Percentiles rank a stretch among this genome's conserved stretches.
Evolutionary conservation across 2,888 invertebrate species (phyloP).

Genomic region (Eulithis testata): DNA sequence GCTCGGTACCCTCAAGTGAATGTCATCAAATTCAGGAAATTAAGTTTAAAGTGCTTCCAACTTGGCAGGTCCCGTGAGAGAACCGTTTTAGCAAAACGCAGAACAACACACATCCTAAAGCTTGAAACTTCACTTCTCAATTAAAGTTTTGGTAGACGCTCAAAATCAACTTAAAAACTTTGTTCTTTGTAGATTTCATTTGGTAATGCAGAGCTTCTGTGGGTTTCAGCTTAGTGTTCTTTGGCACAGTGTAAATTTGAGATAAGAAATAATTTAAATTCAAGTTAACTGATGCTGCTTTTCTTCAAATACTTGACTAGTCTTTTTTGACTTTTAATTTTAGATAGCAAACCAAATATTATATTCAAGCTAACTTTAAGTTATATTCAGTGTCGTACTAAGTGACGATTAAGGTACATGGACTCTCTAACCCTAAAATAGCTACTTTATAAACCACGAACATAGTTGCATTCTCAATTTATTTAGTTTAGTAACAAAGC

Average conservation of each 20-base stretch:
- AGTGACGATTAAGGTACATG: too few species aligned
- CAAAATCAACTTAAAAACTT: conserved; percentile 42
- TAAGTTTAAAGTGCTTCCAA: conserved; percentile 63
- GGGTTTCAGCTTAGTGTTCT: conserved; percentile 16
- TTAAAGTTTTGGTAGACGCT: conserved; percentile 42
- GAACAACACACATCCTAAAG: conserved; percentile 51
- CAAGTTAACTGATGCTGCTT: too few species aligned
- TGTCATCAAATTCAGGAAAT: conserved; percentile 58
- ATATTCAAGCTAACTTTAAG: too few species aligned
- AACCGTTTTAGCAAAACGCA: conserved; percentile 50
- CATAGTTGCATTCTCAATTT: conserved; percentile 34
- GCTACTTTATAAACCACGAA: conserved; percentile 20
- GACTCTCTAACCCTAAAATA: background rate
- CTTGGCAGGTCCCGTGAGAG: conserved; percentile 51
- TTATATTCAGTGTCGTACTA: too few species aligned
- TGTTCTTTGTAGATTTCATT: conserved; percentile 34
- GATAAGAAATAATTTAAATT: too few species aligned
- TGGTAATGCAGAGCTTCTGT: conserved; percentile 35
- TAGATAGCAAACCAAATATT: too few species aligned
- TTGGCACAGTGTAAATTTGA: background rate
- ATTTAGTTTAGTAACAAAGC: conserved; percentile 49
- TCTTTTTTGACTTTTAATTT: too few species aligned
- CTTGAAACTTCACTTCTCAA: conserved; percentile 46
- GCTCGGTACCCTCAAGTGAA: conserved; percentile 32
- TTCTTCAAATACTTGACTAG: too few species aligned